Conservation (phyloP, 2,113 vertebrate species). For the Cinclus cinclus region DNA sequence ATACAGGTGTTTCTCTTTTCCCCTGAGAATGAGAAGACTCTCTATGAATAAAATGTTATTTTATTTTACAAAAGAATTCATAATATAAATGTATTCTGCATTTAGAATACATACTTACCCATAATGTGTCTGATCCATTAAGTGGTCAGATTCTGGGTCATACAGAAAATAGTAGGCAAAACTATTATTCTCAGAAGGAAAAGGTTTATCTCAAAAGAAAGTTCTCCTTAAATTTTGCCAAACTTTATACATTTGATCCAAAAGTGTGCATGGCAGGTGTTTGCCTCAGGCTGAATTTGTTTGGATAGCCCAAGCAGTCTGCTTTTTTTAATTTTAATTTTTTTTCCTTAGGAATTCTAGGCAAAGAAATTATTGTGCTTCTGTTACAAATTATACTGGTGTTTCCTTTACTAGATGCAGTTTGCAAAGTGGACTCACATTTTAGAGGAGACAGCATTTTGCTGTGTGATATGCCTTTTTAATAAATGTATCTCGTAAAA, state of each 20-base stretch:
- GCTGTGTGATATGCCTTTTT: neutral
- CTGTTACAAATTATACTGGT: neutral
- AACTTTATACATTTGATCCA: neutral
- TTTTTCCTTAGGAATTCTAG: neutral
- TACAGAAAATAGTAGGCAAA: neutral
- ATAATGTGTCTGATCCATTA: neutral
- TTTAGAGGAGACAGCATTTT: neutral
- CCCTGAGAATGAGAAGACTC: neutral
- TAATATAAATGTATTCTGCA: neutral
- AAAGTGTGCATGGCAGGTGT: constrained; percentile 9
- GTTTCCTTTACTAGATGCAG: neutral
- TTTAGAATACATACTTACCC: neutral
- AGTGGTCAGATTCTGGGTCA: neutral
- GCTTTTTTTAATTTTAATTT: neutral
- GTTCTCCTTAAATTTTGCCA: neutral
- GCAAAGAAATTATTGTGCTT: neutral
- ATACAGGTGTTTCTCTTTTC: neutral
- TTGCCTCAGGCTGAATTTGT: neutral
- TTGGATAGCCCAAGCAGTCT: neutral
- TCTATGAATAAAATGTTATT: neutral
- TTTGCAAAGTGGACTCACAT: neutral
- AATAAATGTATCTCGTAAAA: neutral
- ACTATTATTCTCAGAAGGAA: neutral
- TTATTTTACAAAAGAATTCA: neutral
- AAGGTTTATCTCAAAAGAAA: neutral